Base-by-base conservation (phyloP, 2,113 vertebrate species). In the Epinephelus fuscoguttatus region DNA sequence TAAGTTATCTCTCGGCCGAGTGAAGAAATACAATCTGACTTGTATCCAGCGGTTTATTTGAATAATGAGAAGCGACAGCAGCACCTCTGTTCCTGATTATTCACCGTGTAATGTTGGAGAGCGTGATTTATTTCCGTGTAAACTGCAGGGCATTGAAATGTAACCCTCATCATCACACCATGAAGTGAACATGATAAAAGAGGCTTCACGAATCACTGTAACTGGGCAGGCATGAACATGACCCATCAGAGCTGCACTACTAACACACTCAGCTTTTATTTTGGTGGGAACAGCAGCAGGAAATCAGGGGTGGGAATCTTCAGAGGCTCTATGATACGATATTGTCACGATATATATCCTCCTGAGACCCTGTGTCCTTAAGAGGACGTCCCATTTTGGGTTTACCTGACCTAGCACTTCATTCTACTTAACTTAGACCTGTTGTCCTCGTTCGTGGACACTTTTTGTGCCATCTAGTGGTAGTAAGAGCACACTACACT, bases 221-320 rank as follows among this genome's bases (percentile, higher is more conserved):
- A 60, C 23, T 1, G 1, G 23, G 33, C 19, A 47, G 21, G 14
- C 33, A 52, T 62, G 15, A 17, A 10, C 19, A 1, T 9, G 42
- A 49, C 9, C 30, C 37, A 23, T 49, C 15, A 52, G 21, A 23
- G 56, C 25, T 2, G 57, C 42, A 21, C 3, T 55, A 19, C 5
- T 10, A 17, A n/a, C 5, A 1, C 7, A 4, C 15, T 6, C 18
- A 14, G 11, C 56, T 56, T 19, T 50, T 72, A 56, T 30, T 56
- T 81, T 81, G 62, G 49, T 42, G 47, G 56, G 19, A 69, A 50
- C 15, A n/a, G 0, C 7, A 42, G 2, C 50, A 68, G 69, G 68
- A 82, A 61, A 45, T 47, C 4, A 37, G 6, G 33, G 6, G 33
- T 7, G 6, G 33, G 33, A 37, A 37, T 0, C 5, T 8, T 0